Evolutionary conservation across 2,113 vertebrate species (phyloP).

Genomic region (Herpetotheres cachinnans): DNA sequence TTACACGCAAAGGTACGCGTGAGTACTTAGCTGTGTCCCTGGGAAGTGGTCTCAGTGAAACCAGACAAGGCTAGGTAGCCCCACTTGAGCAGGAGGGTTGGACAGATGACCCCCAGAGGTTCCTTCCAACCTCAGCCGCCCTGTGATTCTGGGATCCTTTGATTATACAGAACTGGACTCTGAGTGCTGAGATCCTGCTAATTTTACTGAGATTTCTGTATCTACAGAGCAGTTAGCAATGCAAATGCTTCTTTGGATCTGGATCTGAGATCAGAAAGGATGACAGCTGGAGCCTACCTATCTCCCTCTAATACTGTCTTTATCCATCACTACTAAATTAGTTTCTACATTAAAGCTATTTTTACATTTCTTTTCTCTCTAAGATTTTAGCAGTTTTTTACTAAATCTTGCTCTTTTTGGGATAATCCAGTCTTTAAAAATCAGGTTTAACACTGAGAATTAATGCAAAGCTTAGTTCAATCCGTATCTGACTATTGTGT

Average conservation of each 20-base stretch:
- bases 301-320: neutral
- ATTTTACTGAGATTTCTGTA: neutral
- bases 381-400: constrained; percentile 13
- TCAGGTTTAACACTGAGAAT: neutral
- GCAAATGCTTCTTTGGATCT: neutral
- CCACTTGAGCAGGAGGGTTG: neutral
- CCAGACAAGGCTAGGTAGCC: neutral
- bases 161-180: neutral
- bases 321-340: neutral
- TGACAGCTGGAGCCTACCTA: constrained; percentile 5
- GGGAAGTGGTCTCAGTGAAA: neutral
- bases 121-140: neutral
- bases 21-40: neutral
- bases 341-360: constrained; percentile 21
- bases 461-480: neutral
- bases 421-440: constrained; percentile 25
- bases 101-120: neutral
- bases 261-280: constrained; percentile 4
- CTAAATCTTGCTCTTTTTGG: neutral
- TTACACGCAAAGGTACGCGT: neutral
- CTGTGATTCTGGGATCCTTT: neutral
- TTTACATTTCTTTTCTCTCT: neutral
- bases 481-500: neutral
- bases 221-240: neutral
- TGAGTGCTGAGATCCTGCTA: neutral